Base-by-base conservation (phyloP, 2,888 invertebrate species). In the Eupsilia transversa region DNA sequence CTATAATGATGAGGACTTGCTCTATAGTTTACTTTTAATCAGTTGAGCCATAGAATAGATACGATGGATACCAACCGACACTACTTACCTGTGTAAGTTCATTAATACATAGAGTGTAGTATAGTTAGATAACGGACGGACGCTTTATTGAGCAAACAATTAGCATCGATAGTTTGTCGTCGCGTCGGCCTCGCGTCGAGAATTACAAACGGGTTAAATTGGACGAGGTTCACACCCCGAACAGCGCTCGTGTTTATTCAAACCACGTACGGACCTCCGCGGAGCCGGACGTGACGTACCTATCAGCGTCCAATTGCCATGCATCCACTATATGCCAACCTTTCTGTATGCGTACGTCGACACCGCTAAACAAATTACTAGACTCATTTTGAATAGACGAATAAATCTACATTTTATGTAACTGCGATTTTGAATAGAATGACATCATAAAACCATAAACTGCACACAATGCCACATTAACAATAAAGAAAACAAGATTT, bases 181-280 rank as follows among this genome's bases (percentile, higher is more conserved):
- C 70, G 76, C 68, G 73, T 75, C 76, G 69, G 63, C 69, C 30
- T 79, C 78, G 73, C 69, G 69, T 67, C 75, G 82, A 74, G 85
- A 79, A 88, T 87, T 78, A 86, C 86, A 89, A 89, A 83, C 85
- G 83, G 87, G 87, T 89, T 90, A 87, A 89, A 90, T 90, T 91
- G 85, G 77, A 86, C 79, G 85, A 89, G 75, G 87, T 91, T 92
- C 88, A 91, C 91, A 92, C 89, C 89, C 86, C 83, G 86, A 74
- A 69, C 72, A 81, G 72, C 66, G 71, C 78, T 72, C 74, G 82
- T 86, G 78, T 90, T 86, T 91, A 95, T 95, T 94, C 95, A 76
- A 74, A 85, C 76, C 94, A 94, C 94, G 95, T 92, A 87, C 88
- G 82, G 95, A 95, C 95, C 95, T 94, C 94, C 94, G 81, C 89